Percentiles rank a stretch among this genome's conserved stretches.
Conservation (phyloP, 2,888 invertebrate species). For the Macrophya alboannulata region DNA sequence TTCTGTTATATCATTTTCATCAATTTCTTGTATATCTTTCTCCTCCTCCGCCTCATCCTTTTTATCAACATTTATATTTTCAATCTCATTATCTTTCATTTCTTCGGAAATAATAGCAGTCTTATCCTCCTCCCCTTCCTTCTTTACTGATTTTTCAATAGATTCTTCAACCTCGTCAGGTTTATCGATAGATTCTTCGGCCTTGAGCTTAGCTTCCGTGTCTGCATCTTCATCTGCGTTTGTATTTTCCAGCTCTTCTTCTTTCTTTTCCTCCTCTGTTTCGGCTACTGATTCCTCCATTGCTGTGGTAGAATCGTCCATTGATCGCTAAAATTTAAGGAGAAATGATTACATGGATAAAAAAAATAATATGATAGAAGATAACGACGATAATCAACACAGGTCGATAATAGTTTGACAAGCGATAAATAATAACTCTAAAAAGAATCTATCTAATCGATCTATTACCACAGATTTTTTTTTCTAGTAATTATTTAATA, state of each 20-base stretch:
- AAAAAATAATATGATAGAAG: constrained; percentile 21
- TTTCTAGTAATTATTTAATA: constrained; percentile 32
- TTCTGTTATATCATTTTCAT: constrained; percentile 67
- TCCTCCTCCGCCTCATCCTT: constrained; percentile 54
- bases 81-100: constrained; percentile 65
- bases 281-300: constrained; percentile 70
- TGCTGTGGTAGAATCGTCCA: constrained; percentile 72
- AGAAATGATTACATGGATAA: constrained; percentile 53
- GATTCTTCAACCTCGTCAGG: constrained; percentile 38
- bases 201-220: constrained; percentile 58
- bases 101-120: constrained; percentile 73
- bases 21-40: constrained; percentile 57
- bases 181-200: constrained; percentile 47
- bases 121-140: constrained; percentile 78
- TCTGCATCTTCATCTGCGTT: constrained; percentile 68
- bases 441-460: neutral
- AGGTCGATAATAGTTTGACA: neutral
- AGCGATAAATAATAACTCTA: constrained; percentile 26
- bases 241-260: constrained; percentile 56
- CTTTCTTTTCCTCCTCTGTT: constrained; percentile 71
- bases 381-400: constrained; percentile 57
- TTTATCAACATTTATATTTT: constrained; percentile 68
- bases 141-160: constrained; percentile 71
- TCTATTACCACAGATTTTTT: constrained; percentile 43
- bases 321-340: constrained; percentile 70